phyloP scores from a whole-genome alignment of 1,140 invertebrate species.

The Drosophila tani region DNA sequence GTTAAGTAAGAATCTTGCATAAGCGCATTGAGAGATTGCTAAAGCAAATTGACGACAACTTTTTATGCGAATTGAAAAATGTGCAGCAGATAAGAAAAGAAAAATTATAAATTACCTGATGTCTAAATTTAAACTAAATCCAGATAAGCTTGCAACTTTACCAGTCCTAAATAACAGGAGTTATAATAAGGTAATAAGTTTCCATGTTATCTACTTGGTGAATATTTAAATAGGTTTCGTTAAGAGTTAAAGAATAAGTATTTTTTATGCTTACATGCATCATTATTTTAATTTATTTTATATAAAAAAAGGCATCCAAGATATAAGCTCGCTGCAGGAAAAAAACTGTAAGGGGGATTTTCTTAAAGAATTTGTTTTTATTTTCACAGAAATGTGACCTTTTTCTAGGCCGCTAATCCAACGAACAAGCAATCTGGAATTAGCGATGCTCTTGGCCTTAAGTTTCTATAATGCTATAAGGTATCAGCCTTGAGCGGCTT shows the following conservation, averaged over 20 bases:
- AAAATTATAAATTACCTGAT: neutral
- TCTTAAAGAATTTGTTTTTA: neutral
- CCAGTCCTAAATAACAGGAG: neutral
- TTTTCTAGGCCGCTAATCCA: neutral
- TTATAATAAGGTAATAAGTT: neutral
- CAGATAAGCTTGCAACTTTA: neutral
- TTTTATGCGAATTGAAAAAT: conserved; percentile 4
- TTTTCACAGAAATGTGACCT: neutral
- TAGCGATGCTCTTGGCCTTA: conserved; percentile 5
- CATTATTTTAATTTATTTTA: too few relatives aligned
- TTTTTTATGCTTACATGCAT: too few relatives aligned
- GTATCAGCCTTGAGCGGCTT: conserved; percentile 25
- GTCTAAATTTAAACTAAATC: neutral
- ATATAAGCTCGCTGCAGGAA: neutral
- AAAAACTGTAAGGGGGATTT: neutral
- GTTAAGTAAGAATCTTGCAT: conserved; percentile 28
- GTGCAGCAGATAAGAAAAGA: neutral
- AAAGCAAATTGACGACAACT: conserved; percentile 27
- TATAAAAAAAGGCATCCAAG: neutral
- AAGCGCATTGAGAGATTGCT: conserved; percentile 34
- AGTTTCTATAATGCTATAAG: conserved; percentile 14
- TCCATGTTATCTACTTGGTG: neutral
- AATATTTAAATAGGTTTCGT: too few relatives aligned
- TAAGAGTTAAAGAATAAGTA: too few relatives aligned
- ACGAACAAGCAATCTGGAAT: conserved; percentile 6